Evolutionary conservation across 2,797 vertebrate genomes (phyloP).

Genomic region (Acridotheres tristis): DNA sequence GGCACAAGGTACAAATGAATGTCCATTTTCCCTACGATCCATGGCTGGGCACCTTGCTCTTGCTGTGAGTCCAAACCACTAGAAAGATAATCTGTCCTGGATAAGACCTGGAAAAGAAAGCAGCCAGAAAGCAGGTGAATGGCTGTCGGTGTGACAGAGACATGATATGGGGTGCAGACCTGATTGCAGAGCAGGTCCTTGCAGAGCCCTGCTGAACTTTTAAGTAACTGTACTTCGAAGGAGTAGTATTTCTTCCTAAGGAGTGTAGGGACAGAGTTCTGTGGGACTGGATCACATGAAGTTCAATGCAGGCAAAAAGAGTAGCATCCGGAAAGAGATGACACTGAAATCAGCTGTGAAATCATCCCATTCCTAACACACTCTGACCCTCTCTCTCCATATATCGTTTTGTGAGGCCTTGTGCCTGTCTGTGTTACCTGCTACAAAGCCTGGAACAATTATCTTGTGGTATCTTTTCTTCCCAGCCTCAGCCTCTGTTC

Average conservation of each 20-base stretch:
- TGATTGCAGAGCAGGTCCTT: background rate
- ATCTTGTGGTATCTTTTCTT: conserved; percentile 35
- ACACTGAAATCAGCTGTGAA: background rate
- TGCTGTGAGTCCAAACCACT: background rate
- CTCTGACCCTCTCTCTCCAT: fast-evolving
- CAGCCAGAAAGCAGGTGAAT: fast-evolving
- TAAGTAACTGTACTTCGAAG: background rate
- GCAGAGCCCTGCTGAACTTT: background rate
- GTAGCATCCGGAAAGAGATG: background rate
- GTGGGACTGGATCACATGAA: background rate
- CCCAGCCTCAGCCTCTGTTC: conserved; percentile 94
- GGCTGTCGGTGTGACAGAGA: background rate
- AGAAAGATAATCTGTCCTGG: background rate
- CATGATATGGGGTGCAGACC: background rate
- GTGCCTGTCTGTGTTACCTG: background rate
- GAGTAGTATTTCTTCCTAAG: background rate
- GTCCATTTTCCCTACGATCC: fast-evolving
- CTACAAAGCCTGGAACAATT: background rate
- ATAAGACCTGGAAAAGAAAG: background rate
- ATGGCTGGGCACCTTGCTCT: background rate
- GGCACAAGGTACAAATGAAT: background rate
- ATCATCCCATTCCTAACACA: background rate
- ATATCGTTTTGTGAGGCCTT: background rate
- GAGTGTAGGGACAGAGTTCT: background rate
- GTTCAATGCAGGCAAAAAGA: background rate